Evolutionary conservation across 1,140 invertebrate species (phyloP).

Genomic region (Drosophila neocordata): DNA sequence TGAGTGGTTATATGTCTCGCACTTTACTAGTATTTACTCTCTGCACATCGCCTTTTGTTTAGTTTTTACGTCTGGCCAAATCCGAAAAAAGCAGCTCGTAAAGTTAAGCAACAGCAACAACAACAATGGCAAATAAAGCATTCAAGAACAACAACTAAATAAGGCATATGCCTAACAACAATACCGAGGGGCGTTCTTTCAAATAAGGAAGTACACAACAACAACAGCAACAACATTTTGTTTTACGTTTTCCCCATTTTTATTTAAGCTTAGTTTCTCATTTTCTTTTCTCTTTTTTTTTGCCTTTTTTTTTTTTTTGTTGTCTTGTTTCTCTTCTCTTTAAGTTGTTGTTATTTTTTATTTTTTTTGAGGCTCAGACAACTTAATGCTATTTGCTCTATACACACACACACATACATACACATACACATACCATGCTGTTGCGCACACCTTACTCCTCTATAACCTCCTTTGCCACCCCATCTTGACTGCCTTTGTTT

Average conservation of each 20-base stretch:
- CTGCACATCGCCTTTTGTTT: slow-evolving; percentile 64
- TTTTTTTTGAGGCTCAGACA: slow-evolving; percentile 69
- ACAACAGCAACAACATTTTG: slow-evolving; percentile 15
- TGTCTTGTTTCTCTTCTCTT: slow-evolving; percentile 22
- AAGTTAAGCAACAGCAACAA: slow-evolving; percentile 61
- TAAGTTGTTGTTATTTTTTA: slow-evolving; percentile 35
- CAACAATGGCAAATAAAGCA: slow-evolving; percentile 34
- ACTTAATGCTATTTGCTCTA: slow-evolving; percentile 77
- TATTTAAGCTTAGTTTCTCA: slow-evolving; percentile 46
- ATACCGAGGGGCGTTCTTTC: slow-evolving; percentile 8
- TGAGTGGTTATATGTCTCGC: not conserved
- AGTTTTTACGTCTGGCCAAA: slow-evolving; percentile 77
- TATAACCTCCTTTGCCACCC: slow-evolving; percentile 9
- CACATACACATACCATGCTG: slow-evolving; percentile 9
- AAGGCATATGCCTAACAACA: slow-evolving; percentile 65
- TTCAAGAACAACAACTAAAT: slow-evolving; percentile 72
- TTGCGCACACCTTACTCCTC: slow-evolving; percentile 27
- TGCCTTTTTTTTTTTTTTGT: not conserved
- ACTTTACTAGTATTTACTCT: slow-evolving; percentile 32
- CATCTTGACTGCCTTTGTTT: slow-evolving; percentile 60
- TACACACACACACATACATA: slow-evolving; percentile 37
- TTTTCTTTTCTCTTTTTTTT: slow-evolving; percentile 9
- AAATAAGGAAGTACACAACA: slow-evolving; percentile 5
- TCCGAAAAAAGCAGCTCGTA: slow-evolving; percentile 72
- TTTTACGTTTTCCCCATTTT: slow-evolving; percentile 41